phyloP scores from a whole-genome alignment of 2,797 vertebrate species.

The Aulostomus chinensis region DNA sequence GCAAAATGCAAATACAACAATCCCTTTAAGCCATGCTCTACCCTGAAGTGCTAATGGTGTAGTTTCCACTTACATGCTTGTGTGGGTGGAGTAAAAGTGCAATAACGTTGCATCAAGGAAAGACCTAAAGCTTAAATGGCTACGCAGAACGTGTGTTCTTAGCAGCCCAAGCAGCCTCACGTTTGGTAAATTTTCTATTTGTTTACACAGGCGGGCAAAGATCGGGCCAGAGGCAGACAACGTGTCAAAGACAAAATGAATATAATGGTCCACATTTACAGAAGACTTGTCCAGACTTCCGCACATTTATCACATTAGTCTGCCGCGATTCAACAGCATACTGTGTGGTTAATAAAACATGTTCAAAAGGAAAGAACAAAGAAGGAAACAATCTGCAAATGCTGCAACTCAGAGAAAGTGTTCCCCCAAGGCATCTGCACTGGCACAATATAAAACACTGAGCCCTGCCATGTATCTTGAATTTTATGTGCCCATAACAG shows the following conservation, averaged over 20 bases:
- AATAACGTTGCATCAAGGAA: no score
- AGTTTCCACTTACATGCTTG: no score
- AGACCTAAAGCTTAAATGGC: no score
- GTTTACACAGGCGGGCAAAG: not conserved
- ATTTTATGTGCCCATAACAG: slow-evolving; percentile 14
- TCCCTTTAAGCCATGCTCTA: no score
- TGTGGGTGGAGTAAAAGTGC: no score
- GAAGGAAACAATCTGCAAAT: slow-evolving; percentile 42
- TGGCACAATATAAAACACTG: slow-evolving; percentile 19
- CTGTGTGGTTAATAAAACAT: slow-evolving; percentile 59
- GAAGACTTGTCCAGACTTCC: slow-evolving; percentile 14
- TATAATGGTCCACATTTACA: slow-evolving; percentile 35
- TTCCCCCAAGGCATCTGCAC: slow-evolving; percentile 17
- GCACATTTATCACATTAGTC: slow-evolving; percentile 48
- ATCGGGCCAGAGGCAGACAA: slow-evolving; percentile 41
- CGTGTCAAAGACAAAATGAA: no score
- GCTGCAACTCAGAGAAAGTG: slow-evolving; percentile 27
- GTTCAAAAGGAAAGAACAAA: slow-evolving; percentile 35
- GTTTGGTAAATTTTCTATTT: no score
- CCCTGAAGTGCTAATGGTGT: no score
- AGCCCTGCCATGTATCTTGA: slow-evolving; percentile 19
- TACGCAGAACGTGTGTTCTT: no score
- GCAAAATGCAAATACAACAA: no score
- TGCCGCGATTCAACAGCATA: no score
- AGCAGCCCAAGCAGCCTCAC: no score